These are phyloP conservation scores for Argyresthia albistria DNA, from an alignment of 2,888 invertebrate species.

Conservation along the genomic window DNA sequence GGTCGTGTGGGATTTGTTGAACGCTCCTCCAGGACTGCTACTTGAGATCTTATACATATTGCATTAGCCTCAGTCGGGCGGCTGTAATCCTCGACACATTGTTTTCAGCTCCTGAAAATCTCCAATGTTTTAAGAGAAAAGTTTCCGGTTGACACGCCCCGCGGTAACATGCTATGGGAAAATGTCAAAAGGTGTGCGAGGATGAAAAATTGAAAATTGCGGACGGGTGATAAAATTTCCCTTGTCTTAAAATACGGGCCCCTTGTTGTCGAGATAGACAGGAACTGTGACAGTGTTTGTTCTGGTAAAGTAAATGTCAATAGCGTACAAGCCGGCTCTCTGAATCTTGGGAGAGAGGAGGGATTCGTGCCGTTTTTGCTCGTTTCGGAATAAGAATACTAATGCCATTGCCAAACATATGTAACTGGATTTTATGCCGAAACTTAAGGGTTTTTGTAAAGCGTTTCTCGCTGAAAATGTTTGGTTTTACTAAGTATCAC, in stretches of 20 bases:
- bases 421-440: background rate
- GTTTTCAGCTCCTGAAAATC: conserved; percentile 23
- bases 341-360: conserved; percentile 14
- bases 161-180: background rate
- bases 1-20: background rate
- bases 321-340: conserved; percentile 54
- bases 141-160: conserved; percentile 6
- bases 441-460: background rate
- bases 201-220: background rate
- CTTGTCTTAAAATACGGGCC: conserved; percentile 2
- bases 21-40: background rate
- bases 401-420: background rate
- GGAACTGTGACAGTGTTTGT: conserved; percentile 53
- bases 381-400: background rate
- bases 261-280: conserved; percentile 27
- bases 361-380: conserved; percentile 19
- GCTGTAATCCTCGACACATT: conserved; percentile 34
- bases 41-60: conserved; percentile 44
- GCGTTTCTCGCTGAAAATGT: too few species aligned
- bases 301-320: conserved; percentile 67
- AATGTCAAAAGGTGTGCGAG: conserved; percentile 1
- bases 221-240: background rate
- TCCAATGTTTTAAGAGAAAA: conserved; percentile 21
- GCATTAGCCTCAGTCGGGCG: conserved; percentile 33
- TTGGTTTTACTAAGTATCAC: too few species aligned